These are phyloP conservation scores for Melitaea cinxia DNA, from an alignment of 1,140 invertebrate genomes.

Conservation along the genomic window DNA sequence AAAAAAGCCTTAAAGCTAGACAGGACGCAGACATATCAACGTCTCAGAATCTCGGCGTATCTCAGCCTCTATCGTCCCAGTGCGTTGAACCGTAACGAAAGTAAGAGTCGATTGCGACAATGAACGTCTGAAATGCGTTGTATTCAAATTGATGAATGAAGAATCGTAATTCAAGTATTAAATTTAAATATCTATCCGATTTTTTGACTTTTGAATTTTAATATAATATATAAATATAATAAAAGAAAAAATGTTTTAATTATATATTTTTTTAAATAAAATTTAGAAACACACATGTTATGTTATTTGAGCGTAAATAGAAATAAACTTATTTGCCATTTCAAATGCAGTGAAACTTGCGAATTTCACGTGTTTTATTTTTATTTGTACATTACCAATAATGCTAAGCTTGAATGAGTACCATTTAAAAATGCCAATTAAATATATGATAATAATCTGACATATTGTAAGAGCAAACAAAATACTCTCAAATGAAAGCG, in stretches of 20 bases:
- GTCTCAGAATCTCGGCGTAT: slow-evolving; percentile 38
- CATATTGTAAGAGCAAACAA: slow-evolving; percentile 51
- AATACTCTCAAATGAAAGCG: slow-evolving; percentile 50
- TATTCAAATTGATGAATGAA: slow-evolving; percentile 10
- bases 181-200: too few species aligned
- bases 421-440: slow-evolving; percentile 35
- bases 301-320: too few species aligned
- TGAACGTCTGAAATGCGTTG: slow-evolving; percentile 21
- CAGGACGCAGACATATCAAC: slow-evolving; percentile 22
- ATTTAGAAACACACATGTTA: too few species aligned
- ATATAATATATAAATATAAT: too few species aligned
- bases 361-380: too few species aligned
- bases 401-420: slow-evolving; percentile 18
- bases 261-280: too few species aligned
- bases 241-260: too few species aligned
- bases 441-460: slow-evolving; percentile 37
- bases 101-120: slow-evolving; percentile 48
- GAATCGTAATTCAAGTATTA: slow-evolving; percentile 4
- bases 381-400: background rate
- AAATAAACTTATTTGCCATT: too few species aligned
- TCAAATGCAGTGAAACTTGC: too few species aligned
- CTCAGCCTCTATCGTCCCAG: too few species aligned
- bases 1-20: slow-evolving; percentile 7
- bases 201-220: too few species aligned
- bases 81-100: slow-evolving; percentile 52